These are phyloP conservation scores for Hydrozoanthus gracilis DNA, from an alignment of 92 coral and sea anemone species.

Conservation along the genomic window DNA sequence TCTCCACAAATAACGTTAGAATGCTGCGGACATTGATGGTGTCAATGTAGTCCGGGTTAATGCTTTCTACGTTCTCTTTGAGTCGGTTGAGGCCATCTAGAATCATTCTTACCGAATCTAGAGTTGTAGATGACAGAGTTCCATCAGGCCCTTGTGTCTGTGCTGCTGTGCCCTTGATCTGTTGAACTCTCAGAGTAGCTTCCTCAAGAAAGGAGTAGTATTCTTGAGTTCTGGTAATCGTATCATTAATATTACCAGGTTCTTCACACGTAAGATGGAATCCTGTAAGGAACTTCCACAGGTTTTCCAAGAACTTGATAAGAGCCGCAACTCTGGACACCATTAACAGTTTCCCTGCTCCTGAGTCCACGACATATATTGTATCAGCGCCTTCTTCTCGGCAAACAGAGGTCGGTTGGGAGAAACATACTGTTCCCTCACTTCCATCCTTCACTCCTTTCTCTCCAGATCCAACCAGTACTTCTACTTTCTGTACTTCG, in stretches of 20 bases:
- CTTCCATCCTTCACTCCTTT: conserved; percentile 49
- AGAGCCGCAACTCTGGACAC: conserved; percentile 28
- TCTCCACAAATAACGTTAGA: conserved; percentile 52
- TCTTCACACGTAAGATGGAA: conserved; percentile 41
- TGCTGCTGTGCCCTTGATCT: conserved; percentile 58
- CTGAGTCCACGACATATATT: conserved; percentile 42
- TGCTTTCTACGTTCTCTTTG: conserved; percentile 40
- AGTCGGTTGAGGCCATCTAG: conserved; percentile 54
- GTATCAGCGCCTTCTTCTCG: conserved; percentile 47
- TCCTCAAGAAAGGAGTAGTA: conserved; percentile 66
- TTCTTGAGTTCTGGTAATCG: conserved; percentile 61
- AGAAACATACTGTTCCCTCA: conserved; percentile 33
- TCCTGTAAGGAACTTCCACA: conserved; percentile 48
- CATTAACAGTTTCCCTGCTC: conserved; percentile 39
- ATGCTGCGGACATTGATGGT: conserved; percentile 46
- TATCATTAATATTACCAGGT: conserved; percentile 48
- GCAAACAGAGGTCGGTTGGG: conserved; percentile 54
- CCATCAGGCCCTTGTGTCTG: conserved; percentile 64
- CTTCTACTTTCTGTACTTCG: conserved; percentile 7
- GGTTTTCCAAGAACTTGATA: conserved; percentile 47
- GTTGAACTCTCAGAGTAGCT: conserved; percentile 62
- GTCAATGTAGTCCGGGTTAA: conserved; percentile 50
- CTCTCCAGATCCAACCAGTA: conserved; percentile 40
- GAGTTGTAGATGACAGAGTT: conserved; percentile 53
- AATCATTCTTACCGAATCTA: conserved; percentile 43